Conservation (phyloP, 2,113 vertebrate genomes). For the Zapornia atra region DNA sequence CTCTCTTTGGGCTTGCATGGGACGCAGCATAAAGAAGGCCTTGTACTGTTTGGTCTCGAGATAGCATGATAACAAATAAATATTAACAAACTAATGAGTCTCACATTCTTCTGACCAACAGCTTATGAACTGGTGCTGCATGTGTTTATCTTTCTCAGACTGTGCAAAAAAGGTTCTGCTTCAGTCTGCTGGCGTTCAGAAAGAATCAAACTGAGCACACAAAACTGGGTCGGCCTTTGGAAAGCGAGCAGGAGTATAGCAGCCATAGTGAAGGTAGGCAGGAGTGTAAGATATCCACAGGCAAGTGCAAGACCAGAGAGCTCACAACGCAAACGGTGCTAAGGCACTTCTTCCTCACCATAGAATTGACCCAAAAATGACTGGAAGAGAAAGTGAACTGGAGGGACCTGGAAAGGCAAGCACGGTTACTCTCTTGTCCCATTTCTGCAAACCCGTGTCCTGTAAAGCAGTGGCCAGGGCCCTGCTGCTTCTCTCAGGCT, state of each 20-base stretch:
- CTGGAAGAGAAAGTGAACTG: neutral
- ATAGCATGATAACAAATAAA: neutral
- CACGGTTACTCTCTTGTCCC: neutral
- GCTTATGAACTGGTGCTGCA: neutral
- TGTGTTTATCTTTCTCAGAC: neutral
- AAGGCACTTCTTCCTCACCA: neutral
- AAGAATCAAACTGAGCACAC: neutral
- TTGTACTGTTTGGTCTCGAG: neutral
- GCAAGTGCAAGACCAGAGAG: neutral
- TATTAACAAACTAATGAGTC: neutral
- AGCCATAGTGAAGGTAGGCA: neutral
- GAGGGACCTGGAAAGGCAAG: neutral
- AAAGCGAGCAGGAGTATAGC: neutral
- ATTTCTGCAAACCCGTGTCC: neutral
- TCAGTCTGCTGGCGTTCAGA: neutral
- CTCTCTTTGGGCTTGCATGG: neutral
- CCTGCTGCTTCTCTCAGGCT: neutral
- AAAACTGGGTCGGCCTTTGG: neutral
- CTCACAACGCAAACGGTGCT: neutral
- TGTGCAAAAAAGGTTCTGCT: neutral
- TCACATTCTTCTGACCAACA: neutral
- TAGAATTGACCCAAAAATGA: neutral
- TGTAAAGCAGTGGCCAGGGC: neutral
- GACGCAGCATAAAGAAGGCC: neutral
- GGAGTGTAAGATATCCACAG: neutral